Conservation (phyloP, 1,140 invertebrate genomes). For the Bombus turneri region DNA sequence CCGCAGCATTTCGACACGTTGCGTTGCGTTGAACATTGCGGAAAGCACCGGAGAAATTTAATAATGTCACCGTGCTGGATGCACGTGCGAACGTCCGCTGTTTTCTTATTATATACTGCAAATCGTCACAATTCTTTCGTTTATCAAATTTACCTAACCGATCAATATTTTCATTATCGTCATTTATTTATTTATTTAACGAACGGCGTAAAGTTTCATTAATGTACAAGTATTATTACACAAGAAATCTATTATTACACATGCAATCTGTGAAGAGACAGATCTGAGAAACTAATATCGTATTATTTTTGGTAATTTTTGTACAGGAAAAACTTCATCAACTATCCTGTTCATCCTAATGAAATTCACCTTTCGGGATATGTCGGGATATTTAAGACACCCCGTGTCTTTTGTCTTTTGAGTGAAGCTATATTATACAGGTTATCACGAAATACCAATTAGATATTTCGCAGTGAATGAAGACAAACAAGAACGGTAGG, state of each 20-base stretch:
- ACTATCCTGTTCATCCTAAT: background rate
- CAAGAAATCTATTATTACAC: background rate
- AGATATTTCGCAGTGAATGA: background rate
- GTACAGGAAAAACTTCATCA: background rate
- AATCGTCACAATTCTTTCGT: background rate
- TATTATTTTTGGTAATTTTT: background rate
- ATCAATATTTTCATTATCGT: background rate
- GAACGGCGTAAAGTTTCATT: too few species aligned
- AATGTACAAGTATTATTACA: background rate
- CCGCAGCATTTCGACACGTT: background rate
- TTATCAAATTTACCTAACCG: background rate
- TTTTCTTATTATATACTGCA: background rate
- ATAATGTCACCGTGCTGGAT: constrained; percentile 10
- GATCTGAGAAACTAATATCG: background rate
- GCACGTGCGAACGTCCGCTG: constrained; percentile 8
- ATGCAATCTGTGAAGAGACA: too few species aligned
- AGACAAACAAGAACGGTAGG: background rate
- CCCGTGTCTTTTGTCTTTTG: background rate
- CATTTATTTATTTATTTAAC: too few species aligned
- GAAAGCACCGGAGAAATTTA: constrained; percentile 26
- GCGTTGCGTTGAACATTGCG: background rate
- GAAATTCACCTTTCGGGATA: background rate
- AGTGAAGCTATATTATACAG: background rate
- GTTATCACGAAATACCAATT: background rate
- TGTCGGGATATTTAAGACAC: background rate